Evolutionary conservation across 2,888 invertebrate genomes (phyloP), one percentile per base, ranked within the genome.

Genomic region (Geophilus truncorum): DNA sequence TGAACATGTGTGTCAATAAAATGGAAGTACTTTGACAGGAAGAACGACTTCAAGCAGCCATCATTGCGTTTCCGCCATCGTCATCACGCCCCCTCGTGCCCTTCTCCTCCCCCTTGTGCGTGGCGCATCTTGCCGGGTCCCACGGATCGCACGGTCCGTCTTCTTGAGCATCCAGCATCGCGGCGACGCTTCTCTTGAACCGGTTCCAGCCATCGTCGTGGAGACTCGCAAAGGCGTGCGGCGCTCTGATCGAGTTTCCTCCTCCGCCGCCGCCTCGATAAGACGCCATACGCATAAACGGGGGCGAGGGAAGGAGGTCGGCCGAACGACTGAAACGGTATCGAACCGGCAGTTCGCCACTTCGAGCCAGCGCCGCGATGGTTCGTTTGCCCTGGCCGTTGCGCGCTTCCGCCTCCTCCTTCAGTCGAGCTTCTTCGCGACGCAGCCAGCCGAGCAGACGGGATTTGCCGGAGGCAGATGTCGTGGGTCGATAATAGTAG

Each of bases 141-240:
- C 77, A 77, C 36, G 36, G 30, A 36, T 21, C 21, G 77, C 77
- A 77, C 18, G 30, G 77, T 18, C 10, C 77, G 4, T 75, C 75
- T 18, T 77, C 34, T 21, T n/a, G 32, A 32, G 32, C 28, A 23
- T 28, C 75, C 75, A 23, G 21, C 15, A 12, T 12, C 21, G 28
- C 32, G 32, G 30, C 34, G 32, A 30, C 7, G 30, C 32, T 79
- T 30, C 79, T 45, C 79, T 62, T 51, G 57, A 21, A 25, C 4
- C 79, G 28, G 7, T 28, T 18, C 79, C 79, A 79, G 4, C 25
- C 21, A n/a, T n/a, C 62, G 1, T 51, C 51, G 62, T 79, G 57
- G 32, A 57, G 57, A 57, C 79, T 79, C 28, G 32, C 18, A 28
- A 79, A 79, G 62, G 79, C 79, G 32, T 79, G 79, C 25, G 79